These are phyloP conservation scores for Metopolophium dirhodum DNA, from an alignment of 1,140 invertebrate species.

Conservation along the genomic window DNA sequence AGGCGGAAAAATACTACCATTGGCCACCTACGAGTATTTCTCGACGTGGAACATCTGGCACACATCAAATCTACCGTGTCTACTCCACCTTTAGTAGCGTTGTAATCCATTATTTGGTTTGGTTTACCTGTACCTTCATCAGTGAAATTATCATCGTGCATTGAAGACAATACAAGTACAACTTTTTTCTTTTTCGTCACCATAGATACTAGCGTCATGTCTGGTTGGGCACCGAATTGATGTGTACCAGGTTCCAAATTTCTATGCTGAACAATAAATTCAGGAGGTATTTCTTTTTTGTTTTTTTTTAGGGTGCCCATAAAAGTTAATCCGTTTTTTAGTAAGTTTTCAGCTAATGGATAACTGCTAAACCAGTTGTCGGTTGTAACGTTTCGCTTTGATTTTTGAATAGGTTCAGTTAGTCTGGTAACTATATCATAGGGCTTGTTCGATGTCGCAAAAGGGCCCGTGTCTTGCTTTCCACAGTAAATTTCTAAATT, in stretches of 20 bases:
- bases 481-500: slow-evolving; percentile 61
- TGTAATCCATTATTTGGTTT: not conserved
- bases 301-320: slow-evolving; percentile 27
- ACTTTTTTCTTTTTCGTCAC: slow-evolving; percentile 44
- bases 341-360: slow-evolving; percentile 61
- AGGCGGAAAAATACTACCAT: not conserved
- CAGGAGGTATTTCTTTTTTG: not conserved
- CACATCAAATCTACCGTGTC: slow-evolving; percentile 32
- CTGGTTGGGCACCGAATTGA: not conserved
- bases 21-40: not conserved
- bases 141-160: not conserved
- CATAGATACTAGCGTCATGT: not conserved
- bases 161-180: not conserved
- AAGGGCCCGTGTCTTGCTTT: slow-evolving; percentile 59
- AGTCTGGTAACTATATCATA: slow-evolving; percentile 57
- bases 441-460: slow-evolving; percentile 39
- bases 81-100: slow-evolving; percentile 10
- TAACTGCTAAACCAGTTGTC: slow-evolving; percentile 63
- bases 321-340: slow-evolving; percentile 58
- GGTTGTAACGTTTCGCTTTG: slow-evolving; percentile 61
- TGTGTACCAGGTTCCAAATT: not conserved
- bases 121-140: not conserved
- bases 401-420: slow-evolving; percentile 59
- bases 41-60: not conserved
- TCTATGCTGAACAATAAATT: not conserved